phyloP scores from a whole-genome alignment of 2,797 vertebrate genomes.

The Enteromius thamalakanensis region DNA sequence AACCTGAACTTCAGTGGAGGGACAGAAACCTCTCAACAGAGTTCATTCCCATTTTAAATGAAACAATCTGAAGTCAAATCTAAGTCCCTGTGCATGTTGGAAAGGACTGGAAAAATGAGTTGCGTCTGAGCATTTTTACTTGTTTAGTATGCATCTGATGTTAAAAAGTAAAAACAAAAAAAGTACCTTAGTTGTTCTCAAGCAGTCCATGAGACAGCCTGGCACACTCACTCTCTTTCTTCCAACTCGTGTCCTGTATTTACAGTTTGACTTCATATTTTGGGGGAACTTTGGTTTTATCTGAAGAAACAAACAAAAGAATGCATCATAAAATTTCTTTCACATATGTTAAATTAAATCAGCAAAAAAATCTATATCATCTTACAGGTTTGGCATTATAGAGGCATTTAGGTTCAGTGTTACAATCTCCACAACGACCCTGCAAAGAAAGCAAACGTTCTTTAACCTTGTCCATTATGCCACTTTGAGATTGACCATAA shows the following conservation, averaged over 20 bases:
- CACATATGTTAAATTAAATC: not conserved
- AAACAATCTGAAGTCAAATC: not conserved
- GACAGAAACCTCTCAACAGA: not conserved
- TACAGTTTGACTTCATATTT: slow-evolving; percentile 73
- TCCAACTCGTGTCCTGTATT: slow-evolving; percentile 66
- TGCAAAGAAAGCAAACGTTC: slow-evolving; percentile 48
- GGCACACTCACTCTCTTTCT: slow-evolving; percentile 52
- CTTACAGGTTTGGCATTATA: slow-evolving; percentile 69
- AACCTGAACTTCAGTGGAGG: not conserved
- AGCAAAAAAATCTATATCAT: not conserved
- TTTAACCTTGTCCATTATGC: not conserved
- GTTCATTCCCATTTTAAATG: not conserved
- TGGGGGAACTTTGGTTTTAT: slow-evolving; percentile 63
- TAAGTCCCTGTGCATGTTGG: not conserved
- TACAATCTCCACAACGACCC: slow-evolving; percentile 76
- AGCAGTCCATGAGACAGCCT: slow-evolving; percentile 74
- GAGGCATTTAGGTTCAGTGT: slow-evolving; percentile 68
- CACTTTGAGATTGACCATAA: not conserved
- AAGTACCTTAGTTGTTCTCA: slow-evolving; percentile 66
- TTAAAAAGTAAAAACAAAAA: not conserved
- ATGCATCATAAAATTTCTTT: not conserved
- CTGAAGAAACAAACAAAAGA: slow-evolving; percentile 57
- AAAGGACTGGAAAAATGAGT: not conserved
- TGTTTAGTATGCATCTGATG: not conserved
- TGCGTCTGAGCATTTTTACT: not conserved